Evolutionary conservation across 1,140 invertebrate genomes (phyloP), one percentile per base, ranked within the genome.

Genomic region (Pseudoatta argentina): DNA sequence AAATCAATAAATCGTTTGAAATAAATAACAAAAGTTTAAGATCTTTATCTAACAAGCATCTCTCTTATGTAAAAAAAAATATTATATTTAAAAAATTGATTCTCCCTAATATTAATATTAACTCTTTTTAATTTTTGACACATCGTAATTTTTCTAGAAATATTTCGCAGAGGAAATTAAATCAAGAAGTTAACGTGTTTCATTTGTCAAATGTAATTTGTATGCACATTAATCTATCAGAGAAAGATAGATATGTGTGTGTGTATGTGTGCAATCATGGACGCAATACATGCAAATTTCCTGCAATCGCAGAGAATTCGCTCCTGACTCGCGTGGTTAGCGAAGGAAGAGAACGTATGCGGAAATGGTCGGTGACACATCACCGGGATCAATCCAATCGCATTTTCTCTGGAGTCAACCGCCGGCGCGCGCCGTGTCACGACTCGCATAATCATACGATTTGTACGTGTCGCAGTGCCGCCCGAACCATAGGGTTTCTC

Each of bases 321-420:
- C 44, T 79, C n/a, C 18, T 21, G 30, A 73, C 16, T 61, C 14
- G 57, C 59, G 34, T 63, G 44, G 55, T 16, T 64, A 21, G 18
- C 30, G 24, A n/a, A 8, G 8, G 7, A n/a, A 78, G 57, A 14
- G 30, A 59, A 57, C 10, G 51, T 34, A 18, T 21, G 51, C 64
- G 55, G 63, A 71, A 71, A 71, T 71, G 77, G 66, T 72, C 57
- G 81, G 79, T 76, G 71, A 93, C 91, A 92, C 90, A 92, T 93
- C 89, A 90, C 90, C 79, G 59, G 71, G 90, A 92, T 93, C 93
- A 91, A 93, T 93, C 87, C 88, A 89, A 91, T 93, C 89, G 85
- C 87, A 89, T 91, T 91, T 87, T 85, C 88, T 79, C 64, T 81
- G 48, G 86, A 85, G 83, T 64, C 73, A 71, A 86, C 69, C 39